Conservation (phyloP, 2,113 vertebrate genomes). For the Gnathonemus echidnorhynchus region DNA sequence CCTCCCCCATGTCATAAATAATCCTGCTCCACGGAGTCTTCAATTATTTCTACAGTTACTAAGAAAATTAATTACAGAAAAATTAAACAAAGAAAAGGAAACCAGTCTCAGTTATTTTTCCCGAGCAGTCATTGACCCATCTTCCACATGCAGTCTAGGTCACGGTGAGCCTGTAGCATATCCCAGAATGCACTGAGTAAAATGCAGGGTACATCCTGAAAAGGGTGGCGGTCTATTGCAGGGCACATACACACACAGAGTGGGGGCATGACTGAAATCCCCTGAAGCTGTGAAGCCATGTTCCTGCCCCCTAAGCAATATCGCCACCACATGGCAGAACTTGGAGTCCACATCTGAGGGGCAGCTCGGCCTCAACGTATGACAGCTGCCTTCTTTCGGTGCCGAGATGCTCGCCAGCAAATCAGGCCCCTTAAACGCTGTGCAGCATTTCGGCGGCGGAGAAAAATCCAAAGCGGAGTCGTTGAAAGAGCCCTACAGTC, state of each 20-base stretch:
- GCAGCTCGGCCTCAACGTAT: background rate
- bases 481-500: background rate
- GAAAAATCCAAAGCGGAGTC: background rate
- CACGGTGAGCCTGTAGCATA: background rate
- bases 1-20: background rate
- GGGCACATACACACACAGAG: background rate
- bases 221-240: background rate
- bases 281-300: background rate
- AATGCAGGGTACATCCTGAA: background rate
- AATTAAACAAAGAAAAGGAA: background rate
- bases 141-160: background rate
- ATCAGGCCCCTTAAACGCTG: background rate
- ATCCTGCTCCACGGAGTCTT: background rate
- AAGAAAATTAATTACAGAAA: background rate
- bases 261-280: background rate
- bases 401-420: background rate
- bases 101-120: background rate
- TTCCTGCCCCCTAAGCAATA: background rate
- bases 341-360: background rate
- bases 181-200: background rate
- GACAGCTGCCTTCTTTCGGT: background rate
- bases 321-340: background rate
- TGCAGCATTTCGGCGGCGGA: background rate
- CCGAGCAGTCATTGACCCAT: background rate
- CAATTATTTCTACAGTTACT: background rate